These are phyloP conservation scores for Lerista edwardsae DNA, from an alignment of 2,797 vertebrate genomes.

Conservation along the genomic window DNA sequence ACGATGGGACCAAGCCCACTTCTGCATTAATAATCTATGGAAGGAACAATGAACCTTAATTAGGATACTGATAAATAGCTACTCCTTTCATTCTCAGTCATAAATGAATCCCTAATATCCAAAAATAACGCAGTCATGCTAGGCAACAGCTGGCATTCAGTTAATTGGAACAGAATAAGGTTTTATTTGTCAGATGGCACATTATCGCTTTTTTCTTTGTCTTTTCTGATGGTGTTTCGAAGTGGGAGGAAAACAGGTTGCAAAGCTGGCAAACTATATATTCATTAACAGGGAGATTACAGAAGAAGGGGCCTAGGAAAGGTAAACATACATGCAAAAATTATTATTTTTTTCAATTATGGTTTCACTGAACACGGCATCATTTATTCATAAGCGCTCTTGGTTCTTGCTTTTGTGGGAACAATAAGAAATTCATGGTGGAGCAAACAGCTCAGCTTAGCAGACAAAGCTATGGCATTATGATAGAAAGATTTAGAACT, in stretches of 20 bases:
- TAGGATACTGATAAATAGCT: conserved; percentile 38
- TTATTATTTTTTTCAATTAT: background rate
- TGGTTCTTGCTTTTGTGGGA: background rate
- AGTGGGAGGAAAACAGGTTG: conserved; percentile 9
- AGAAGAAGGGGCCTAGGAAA: background rate
- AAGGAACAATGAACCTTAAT: conserved; percentile 55
- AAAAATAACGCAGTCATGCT: conserved; percentile 32
- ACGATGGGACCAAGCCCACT: conserved; percentile 20
- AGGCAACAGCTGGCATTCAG: conserved; percentile 40
- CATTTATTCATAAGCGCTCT: conserved; percentile 24
- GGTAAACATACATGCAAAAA: conserved; percentile 17
- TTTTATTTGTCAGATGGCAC: conserved; percentile 37
- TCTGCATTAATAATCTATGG: conserved; percentile 36
- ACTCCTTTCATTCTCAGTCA: conserved; percentile 38
- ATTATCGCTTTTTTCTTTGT: conserved; percentile 32
- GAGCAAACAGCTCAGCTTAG: background rate
- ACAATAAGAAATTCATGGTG: background rate
- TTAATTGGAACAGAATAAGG: conserved; percentile 47
- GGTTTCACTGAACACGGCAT: background rate
- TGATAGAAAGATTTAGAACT: background rate
- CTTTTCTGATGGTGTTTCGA: conserved; percentile 26
- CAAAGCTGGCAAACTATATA: conserved; percentile 11
- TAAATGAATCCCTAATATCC: conserved; percentile 46
- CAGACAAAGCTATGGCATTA: background rate
- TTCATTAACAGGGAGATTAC: conserved; percentile 6